Base-by-base conservation (phyloP, 1,140 invertebrate genomes). In the Brachionus asplanchnoidis region DNA sequence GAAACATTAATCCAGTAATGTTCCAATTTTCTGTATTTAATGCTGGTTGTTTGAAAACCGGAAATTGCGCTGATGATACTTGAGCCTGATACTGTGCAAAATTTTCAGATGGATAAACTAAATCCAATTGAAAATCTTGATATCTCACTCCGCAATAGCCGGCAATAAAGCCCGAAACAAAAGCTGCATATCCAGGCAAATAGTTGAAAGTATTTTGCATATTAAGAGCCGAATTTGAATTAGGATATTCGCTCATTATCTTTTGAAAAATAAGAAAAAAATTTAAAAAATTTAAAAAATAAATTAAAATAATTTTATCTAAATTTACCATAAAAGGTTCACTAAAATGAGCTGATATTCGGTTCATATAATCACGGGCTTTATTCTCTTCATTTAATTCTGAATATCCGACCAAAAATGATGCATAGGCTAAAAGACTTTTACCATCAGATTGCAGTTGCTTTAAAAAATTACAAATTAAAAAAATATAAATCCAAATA, bases 361-460 rank as follows among this genome's bases (percentile, higher is more conserved):
- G 32, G 23, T 9, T 82, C 40, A 82, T 36, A 28, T 82, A 82
- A 12, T 82, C 79, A 7, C 17, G 32, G 2, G 53, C 79, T 82
- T 82, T 82, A 20, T 82, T 82, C 8, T 82, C 79, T 44, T 82
- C 79, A 14, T 82, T 82, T 65, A 82, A 26, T 20, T 82, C 79
- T 2, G 65, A 68, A 82, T 82, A 68, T 11, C 79, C 79, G 12
- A 82, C 79, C 9, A 82, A 7, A 82, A 65, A 82, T 44, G 53
- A 65, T 32, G 79, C 60, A 17, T 68, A 82, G n/a, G 79, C 17
- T 36, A 60, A 68, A 12, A 77, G 79, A 65, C 79, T 82, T 40
- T 60, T 68, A 36, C 53, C 79, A 12, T 82, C 79, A 17, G 53
- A 32, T 40, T 60, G 53, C 17, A 82, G 23, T 82, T 82, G 79